phyloP scores from a whole-genome alignment of 2,797 vertebrate species.

The Halcyon leucocephala region DNA sequence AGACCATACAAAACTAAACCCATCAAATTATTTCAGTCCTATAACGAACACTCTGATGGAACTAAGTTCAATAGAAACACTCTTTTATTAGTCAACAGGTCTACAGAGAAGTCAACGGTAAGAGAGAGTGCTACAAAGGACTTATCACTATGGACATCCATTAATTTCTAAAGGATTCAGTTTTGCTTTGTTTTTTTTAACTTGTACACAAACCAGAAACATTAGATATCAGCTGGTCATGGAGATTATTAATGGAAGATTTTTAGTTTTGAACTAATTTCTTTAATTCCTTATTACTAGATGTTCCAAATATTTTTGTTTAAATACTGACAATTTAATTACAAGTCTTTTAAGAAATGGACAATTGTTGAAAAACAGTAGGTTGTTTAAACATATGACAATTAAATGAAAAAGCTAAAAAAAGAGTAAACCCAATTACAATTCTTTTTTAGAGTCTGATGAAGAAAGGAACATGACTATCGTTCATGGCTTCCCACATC shows the following conservation, averaged over 20 bases:
- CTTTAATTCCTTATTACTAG: background rate
- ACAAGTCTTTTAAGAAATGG: background rate
- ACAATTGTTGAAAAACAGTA: background rate
- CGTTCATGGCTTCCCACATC: background rate
- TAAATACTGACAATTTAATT: background rate
- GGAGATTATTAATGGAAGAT: background rate
- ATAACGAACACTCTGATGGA: background rate
- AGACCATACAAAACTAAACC: background rate
- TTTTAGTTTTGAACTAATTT: background rate
- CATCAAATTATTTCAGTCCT: background rate
- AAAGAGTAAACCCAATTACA: background rate
- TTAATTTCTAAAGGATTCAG: background rate
- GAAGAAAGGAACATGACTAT: background rate
- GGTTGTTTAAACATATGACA: background rate
- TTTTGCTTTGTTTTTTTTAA: background rate
- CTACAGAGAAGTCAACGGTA: background rate
- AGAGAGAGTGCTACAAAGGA: background rate
- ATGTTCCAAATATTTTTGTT: background rate
- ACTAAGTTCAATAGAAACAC: background rate
- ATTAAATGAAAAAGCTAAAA: background rate
- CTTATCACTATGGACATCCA: background rate
- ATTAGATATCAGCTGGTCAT: background rate
- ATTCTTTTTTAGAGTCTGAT: background rate
- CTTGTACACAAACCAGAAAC: background rate
- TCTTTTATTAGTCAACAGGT: background rate